These are phyloP conservation scores for Entomobrya multifasciata DNA, from an alignment of 2,888 invertebrate genomes.

Conservation along the genomic window DNA sequence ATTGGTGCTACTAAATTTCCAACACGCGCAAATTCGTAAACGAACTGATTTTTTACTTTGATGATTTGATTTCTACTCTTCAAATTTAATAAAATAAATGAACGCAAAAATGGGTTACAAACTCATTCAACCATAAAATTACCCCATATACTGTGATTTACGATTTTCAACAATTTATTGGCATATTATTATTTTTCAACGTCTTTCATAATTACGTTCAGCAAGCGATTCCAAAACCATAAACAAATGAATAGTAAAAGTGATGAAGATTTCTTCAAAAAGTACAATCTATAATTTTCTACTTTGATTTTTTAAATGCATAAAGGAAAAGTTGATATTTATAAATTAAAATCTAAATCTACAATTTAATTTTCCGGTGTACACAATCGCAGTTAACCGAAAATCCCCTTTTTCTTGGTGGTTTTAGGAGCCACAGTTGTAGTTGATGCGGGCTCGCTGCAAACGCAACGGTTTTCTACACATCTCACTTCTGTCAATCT, in stretches of 20 bases:
- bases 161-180: too few species aligned
- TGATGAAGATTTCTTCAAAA: too few species aligned
- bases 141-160: too few species aligned
- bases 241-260: too few species aligned
- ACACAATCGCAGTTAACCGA: conserved; percentile 41
- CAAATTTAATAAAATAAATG: neutral
- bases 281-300: too few species aligned
- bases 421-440: conserved; percentile 35
- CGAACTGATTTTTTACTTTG: neutral
- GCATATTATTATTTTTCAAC: too few species aligned
- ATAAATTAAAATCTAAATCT: too few species aligned
- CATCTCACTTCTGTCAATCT: conserved; percentile 49
- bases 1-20: neutral
- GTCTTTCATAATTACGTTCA: too few species aligned
- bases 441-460: conserved; percentile 43
- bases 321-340: too few species aligned
- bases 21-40: conserved; percentile 22
- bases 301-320: too few species aligned
- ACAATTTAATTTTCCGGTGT: neutral
- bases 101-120: neutral
- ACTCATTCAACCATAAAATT: neutral
- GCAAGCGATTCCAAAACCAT: too few species aligned
- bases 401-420: conserved; percentile 50
- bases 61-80: neutral
- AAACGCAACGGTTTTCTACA: conserved; percentile 45